A percentile compares a stretch with the other conserved stretches of the same genome.
Conservation (phyloP, 1,140 invertebrate genomes). For the Latrodectus geometricus region DNA sequence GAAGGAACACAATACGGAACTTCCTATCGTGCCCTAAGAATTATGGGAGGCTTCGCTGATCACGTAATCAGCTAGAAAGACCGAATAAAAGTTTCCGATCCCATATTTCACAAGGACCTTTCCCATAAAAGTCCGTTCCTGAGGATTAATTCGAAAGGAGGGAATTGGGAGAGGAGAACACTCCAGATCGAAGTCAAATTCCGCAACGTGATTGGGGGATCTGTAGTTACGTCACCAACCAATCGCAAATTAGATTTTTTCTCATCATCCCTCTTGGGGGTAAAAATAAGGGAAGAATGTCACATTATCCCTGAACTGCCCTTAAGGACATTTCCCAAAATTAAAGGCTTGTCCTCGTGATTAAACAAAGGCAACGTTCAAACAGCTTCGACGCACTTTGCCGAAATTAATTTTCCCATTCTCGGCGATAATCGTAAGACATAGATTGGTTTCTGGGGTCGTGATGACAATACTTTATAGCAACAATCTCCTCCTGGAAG, state of each 20-base stretch:
- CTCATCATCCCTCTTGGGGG: background rate
- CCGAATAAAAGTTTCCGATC: constrained; percentile 54
- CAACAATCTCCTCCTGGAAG: too few relatives aligned
- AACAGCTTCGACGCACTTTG: too few relatives aligned
- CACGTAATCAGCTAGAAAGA: constrained; percentile 45
- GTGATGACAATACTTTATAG: too few relatives aligned
- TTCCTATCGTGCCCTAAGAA: constrained; percentile 35
- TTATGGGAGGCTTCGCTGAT: constrained; percentile 48
- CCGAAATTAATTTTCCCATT: too few relatives aligned
- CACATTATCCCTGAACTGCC: too few relatives aligned
- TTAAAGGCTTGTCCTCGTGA: too few relatives aligned
- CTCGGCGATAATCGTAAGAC: too few relatives aligned
- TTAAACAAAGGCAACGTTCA: too few relatives aligned
- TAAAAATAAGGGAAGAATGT: background rate
- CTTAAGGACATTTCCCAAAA: too few relatives aligned
- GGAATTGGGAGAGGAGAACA: background rate
- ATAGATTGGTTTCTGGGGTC: too few relatives aligned
- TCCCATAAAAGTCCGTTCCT: constrained; percentile 51
- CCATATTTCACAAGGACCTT: constrained; percentile 44
- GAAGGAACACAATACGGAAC: constrained; percentile 47
- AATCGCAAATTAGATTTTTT: constrained; percentile 51
- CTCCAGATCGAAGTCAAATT: constrained; percentile 50
- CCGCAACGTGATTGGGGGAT: constrained; percentile 51
- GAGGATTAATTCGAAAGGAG: constrained; percentile 56
- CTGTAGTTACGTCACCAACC: constrained; percentile 42